Evolutionary conservation across 2,888 invertebrate species (phyloP).

Genomic region (Xylophagus ater): DNA sequence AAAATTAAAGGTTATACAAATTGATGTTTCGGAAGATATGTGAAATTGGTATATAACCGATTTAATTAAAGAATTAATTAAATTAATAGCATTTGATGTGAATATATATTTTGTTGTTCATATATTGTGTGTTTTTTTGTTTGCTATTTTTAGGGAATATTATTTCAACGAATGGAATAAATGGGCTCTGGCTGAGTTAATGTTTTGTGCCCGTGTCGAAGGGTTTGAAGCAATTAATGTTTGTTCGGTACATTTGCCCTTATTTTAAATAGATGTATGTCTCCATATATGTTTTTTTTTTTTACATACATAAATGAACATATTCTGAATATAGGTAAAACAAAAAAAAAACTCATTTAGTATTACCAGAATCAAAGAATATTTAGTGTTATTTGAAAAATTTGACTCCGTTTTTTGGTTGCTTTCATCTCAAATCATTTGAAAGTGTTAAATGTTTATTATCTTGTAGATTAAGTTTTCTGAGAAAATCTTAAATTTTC

Average conservation of each 20-base stretch:
- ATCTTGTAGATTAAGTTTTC: too few relatives aligned
- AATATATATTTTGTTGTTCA: slow-evolving; percentile 4
- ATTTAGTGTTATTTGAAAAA: too few relatives aligned
- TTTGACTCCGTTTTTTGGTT: too few relatives aligned
- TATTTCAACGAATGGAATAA: slow-evolving; percentile 6
- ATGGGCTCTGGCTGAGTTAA: slow-evolving; percentile 13
- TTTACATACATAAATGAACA: not conserved
- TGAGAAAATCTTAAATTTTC: too few relatives aligned
- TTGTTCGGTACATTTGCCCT: slow-evolving; percentile 15
- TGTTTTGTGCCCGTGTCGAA: slow-evolving; percentile 14
- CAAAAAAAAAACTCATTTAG: too few relatives aligned
- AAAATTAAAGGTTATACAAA: slow-evolving; percentile 15
- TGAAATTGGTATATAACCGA: slow-evolving; percentile 16
- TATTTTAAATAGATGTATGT: not conserved
- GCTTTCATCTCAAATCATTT: too few relatives aligned
- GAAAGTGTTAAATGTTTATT: too few relatives aligned
- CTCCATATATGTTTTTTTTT: not conserved
- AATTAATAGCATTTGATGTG: slow-evolving; percentile 15
- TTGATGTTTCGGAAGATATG: slow-evolving; percentile 18
- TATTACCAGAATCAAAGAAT: too few relatives aligned
- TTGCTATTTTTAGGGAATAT: slow-evolving; percentile 5
- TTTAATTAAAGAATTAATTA: slow-evolving; percentile 19
- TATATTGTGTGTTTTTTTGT: slow-evolving; percentile 9
- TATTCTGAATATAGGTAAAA: not conserved
- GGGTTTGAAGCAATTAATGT: slow-evolving; percentile 15